phyloP scores from a whole-genome alignment of 2,888 invertebrate genomes.

The Apodemia zela region DNA sequence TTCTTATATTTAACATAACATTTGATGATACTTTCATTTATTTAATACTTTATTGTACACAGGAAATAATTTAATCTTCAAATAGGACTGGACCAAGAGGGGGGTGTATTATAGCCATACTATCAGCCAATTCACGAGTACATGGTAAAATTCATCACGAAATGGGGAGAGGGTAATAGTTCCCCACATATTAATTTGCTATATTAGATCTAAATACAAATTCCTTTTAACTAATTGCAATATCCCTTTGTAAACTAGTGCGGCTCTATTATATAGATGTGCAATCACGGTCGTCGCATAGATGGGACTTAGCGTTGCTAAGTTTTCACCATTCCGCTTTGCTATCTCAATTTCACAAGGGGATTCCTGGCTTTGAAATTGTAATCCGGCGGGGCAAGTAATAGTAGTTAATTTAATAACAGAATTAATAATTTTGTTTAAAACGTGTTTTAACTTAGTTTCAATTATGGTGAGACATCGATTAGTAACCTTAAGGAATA shows the following conservation, averaged over 20 bases:
- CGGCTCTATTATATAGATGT: slow-evolving; percentile 34
- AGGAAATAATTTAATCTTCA: too few relatives aligned
- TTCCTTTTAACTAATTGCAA: slow-evolving; percentile 30
- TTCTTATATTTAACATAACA: too few relatives aligned
- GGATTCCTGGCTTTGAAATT: slow-evolving; percentile 56
- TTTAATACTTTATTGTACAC: too few relatives aligned
- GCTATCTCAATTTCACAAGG: slow-evolving; percentile 62
- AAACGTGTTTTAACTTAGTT: background rate
- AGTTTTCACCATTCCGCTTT: slow-evolving; percentile 66
- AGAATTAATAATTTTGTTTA: background rate
- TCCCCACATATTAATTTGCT: too few relatives aligned
- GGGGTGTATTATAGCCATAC: too few relatives aligned
- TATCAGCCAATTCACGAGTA: too few relatives aligned
- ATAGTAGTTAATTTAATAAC: slow-evolving; percentile 12
- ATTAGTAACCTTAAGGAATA: too few relatives aligned
- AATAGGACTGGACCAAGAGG: too few relatives aligned
- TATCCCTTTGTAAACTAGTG: slow-evolving; percentile 26
- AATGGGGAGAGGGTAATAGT: too few relatives aligned
- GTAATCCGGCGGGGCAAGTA: slow-evolving; percentile 46
- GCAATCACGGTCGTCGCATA: slow-evolving; percentile 47
- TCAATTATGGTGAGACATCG: too few relatives aligned
- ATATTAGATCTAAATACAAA: slow-evolving; percentile 27
- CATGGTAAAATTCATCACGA: too few relatives aligned
- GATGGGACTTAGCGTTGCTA: slow-evolving; percentile 67
- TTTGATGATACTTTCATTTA: too few relatives aligned